These are phyloP conservation scores for Philhelius pedissequus DNA, from an alignment of 2,888 invertebrate genomes.

Conservation along the genomic window DNA sequence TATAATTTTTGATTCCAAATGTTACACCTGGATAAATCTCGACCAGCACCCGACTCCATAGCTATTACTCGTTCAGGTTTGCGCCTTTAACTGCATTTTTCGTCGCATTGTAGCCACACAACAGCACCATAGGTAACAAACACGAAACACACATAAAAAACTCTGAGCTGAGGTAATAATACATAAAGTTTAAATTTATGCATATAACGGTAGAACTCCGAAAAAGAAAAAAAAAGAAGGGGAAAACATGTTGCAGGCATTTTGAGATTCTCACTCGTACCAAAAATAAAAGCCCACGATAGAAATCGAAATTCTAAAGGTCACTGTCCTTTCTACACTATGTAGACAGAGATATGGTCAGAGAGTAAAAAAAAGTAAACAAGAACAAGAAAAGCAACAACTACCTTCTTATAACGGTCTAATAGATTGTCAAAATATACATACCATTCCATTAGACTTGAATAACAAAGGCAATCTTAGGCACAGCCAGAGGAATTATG, in stretches of 20 bases:
- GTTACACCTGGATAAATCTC: slow-evolving; percentile 64
- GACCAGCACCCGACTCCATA: not conserved
- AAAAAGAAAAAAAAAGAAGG: slow-evolving; percentile 30
- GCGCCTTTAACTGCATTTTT: slow-evolving; percentile 3
- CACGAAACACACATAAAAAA: not conserved
- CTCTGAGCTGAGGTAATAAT: slow-evolving; percentile 47
- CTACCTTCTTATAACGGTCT: not conserved
- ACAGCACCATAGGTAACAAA: not conserved
- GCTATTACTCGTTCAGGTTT: not conserved
- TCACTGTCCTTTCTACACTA: too few species aligned
- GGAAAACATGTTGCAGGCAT: slow-evolving; percentile 30
- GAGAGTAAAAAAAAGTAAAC: not conserved
- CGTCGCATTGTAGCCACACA: slow-evolving; percentile 13
- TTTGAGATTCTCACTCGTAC: not conserved
- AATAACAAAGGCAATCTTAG: not conserved
- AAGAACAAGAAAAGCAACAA: not conserved
- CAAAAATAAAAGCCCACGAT: slow-evolving; percentile 11
- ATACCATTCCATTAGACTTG: not conserved
- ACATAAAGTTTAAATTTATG: slow-evolving; percentile 48
- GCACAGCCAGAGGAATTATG: not conserved
- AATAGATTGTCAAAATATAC: not conserved
- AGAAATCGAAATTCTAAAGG: slow-evolving; percentile 65
- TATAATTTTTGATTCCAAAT: not conserved
- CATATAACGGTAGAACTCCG: slow-evolving; percentile 50
- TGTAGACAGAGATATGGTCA: too few species aligned